A percentile compares a stretch with the other conserved stretches of the same genome.
Conservation (phyloP, 2,888 invertebrate species). For the Tricholauxania praeusta region DNA sequence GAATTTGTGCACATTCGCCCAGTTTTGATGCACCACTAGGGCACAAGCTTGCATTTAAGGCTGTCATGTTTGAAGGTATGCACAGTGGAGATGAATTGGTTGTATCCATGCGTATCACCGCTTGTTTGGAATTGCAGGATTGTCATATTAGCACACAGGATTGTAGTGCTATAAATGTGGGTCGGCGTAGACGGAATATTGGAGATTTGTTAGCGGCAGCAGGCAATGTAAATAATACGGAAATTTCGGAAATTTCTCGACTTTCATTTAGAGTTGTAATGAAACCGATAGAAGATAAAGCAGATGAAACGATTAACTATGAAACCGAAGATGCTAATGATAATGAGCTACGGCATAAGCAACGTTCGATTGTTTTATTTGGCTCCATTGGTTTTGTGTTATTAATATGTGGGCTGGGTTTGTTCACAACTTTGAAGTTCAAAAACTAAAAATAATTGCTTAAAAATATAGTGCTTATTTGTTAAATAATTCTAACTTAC, state of each 20-base stretch:
- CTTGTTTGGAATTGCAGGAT: constrained; percentile 71
- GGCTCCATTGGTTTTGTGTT: constrained; percentile 56
- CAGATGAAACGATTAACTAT: neutral
- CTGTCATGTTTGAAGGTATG: constrained; percentile 74
- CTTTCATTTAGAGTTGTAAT: constrained; percentile 62
- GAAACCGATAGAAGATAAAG: constrained; percentile 43
- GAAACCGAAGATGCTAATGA: neutral
- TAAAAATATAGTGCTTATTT: constrained; percentile 27
- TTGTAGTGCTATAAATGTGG: constrained; percentile 50
- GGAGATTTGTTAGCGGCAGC: neutral
- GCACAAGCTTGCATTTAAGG: constrained; percentile 69
- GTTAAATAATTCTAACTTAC: constrained; percentile 26
- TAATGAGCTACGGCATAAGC: neutral
- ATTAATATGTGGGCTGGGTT: constrained; percentile 53
- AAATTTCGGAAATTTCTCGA: constrained; percentile 61
- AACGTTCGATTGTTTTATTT: constrained; percentile 48
- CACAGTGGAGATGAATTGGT: constrained; percentile 72
- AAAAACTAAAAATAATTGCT: constrained; percentile 43
- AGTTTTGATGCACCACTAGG: constrained; percentile 67
- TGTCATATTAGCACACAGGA: constrained; percentile 65
- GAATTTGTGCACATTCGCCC: constrained; percentile 68
- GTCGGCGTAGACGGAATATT: constrained; percentile 54
- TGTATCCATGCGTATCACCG: constrained; percentile 71
- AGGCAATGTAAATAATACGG: constrained; percentile 49
- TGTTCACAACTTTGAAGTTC: constrained; percentile 53